phyloP scores from a whole-genome alignment of 2,888 invertebrate species.

The Cosmia pyralina region DNA sequence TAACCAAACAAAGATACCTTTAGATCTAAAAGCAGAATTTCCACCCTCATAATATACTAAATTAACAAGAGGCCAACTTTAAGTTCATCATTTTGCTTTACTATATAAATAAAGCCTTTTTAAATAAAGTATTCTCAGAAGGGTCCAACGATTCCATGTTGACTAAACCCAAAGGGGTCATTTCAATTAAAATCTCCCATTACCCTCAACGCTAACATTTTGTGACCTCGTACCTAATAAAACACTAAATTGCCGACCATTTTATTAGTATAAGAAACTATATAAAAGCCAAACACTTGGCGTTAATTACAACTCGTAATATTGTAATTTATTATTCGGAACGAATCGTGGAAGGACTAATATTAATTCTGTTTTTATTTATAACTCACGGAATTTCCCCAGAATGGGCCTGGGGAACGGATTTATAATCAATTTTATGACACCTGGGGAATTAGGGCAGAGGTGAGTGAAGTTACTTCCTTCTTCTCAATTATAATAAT shows the following conservation, averaged over 20 bases:
- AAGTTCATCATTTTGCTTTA: constrained; percentile 8
- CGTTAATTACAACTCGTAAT: constrained; percentile 66
- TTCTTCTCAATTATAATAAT: constrained; percentile 1
- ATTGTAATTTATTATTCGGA: constrained; percentile 62
- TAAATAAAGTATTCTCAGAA: constrained; percentile 28
- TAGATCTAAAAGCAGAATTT: background rate
- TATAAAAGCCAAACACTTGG: constrained; percentile 61
- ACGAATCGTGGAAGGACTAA: constrained; percentile 44
- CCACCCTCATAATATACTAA: background rate
- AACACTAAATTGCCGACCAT: constrained; percentile 55
- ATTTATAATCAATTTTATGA: constrained; percentile 53
- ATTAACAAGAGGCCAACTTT: constrained; percentile 12
- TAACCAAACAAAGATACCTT: background rate
- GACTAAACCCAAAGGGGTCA: constrained; percentile 47
- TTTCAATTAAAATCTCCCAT: constrained; percentile 53
- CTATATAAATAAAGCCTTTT: constrained; percentile 35
- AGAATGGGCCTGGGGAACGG: constrained; percentile 15
- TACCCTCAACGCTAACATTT: constrained; percentile 43
- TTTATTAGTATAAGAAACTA: constrained; percentile 67
- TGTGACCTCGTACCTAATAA: constrained; percentile 50
- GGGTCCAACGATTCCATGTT: constrained; percentile 28
- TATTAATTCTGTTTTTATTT: constrained; percentile 61
- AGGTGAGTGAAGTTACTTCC: constrained; percentile 15
- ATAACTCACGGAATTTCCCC: constrained; percentile 32
- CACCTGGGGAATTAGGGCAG: constrained; percentile 15